Percentiles rank a stretch among this genome's conserved stretches.
Conservation (phyloP, 2,797 vertebrate species). For the Acanthopagrus latus region DNA sequence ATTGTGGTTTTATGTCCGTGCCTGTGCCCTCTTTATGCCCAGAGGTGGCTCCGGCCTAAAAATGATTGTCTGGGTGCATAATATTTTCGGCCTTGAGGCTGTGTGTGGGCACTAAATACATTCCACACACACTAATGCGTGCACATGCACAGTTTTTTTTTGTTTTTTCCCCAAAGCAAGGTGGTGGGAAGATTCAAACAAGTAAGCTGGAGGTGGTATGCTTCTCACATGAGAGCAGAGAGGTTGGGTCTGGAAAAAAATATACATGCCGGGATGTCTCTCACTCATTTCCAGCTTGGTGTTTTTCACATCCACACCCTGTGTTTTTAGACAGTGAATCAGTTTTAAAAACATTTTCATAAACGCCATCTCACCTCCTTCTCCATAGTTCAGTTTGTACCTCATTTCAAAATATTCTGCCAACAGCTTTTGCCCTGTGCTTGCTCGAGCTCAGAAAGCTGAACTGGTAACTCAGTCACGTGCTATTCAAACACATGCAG, state of each 20-base stretch:
- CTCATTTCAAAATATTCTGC: too few relatives aligned
- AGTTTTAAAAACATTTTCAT: neutral
- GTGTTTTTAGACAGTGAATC: slow-evolving; percentile 42
- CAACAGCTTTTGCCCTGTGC: too few relatives aligned
- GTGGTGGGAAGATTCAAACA: slow-evolving; percentile 28
- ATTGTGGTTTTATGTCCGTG: slow-evolving; percentile 37
- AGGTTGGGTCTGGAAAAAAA: slow-evolving; percentile 29
- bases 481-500: neutral
- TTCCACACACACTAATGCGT: neutral
- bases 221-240: slow-evolving; percentile 18
- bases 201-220: slow-evolving; percentile 3
- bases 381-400: too few relatives aligned
- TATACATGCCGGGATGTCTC: slow-evolving; percentile 21
- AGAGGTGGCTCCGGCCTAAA: slow-evolving; percentile 28
- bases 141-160: neutral
- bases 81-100: slow-evolving; percentile 40
- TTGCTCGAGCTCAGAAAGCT: neutral
- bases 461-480: neutral
- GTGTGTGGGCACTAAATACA: slow-evolving; percentile 40
- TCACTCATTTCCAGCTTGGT: slow-evolving; percentile 23
- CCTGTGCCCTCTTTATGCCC: slow-evolving; percentile 29
- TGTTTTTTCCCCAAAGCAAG: slow-evolving; percentile 13
- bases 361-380: too few relatives aligned
- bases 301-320: slow-evolving; percentile 46
- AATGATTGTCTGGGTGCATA: slow-evolving; percentile 44